These are phyloP conservation scores for Monarcha castaneiventris DNA, from an alignment of 2,113 vertebrate genomes.

Conservation along the genomic window DNA sequence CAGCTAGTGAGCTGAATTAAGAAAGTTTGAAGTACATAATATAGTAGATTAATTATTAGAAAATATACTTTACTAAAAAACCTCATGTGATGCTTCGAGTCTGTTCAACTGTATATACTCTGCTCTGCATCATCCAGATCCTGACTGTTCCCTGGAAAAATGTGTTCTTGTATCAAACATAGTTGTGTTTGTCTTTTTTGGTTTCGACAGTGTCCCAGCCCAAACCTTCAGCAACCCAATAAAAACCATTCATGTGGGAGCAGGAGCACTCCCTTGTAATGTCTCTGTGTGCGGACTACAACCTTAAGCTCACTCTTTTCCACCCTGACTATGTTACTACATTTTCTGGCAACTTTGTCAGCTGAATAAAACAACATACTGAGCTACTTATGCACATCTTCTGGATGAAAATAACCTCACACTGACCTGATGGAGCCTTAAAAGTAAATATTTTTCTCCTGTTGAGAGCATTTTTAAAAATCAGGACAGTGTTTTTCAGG, in stretches of 20 bases:
- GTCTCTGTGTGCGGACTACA: not conserved
- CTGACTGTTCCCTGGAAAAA: not conserved
- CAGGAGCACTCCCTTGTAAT: not conserved
- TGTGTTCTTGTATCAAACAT: not conserved
- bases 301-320: not conserved
- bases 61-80: not conserved
- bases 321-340: not conserved
- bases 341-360: not conserved
- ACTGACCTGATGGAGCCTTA: not conserved
- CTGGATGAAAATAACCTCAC: not conserved
- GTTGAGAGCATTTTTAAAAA: not conserved
- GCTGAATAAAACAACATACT: not conserved
- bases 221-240: not conserved
- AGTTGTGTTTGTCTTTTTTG: not conserved
- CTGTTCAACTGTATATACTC: not conserved
- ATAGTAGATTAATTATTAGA: not conserved
- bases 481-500: not conserved
- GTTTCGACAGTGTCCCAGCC: accelerated
- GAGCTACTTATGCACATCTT: not conserved
- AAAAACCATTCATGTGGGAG: not conserved
- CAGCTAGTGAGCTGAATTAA: not conserved
- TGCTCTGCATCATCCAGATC: not conserved
- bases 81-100: not conserved
- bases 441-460: not conserved
- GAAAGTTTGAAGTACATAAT: not conserved